phyloP scores from a whole-genome alignment of 2,797 vertebrate genomes.

The Okamejei kenojei region DNA sequence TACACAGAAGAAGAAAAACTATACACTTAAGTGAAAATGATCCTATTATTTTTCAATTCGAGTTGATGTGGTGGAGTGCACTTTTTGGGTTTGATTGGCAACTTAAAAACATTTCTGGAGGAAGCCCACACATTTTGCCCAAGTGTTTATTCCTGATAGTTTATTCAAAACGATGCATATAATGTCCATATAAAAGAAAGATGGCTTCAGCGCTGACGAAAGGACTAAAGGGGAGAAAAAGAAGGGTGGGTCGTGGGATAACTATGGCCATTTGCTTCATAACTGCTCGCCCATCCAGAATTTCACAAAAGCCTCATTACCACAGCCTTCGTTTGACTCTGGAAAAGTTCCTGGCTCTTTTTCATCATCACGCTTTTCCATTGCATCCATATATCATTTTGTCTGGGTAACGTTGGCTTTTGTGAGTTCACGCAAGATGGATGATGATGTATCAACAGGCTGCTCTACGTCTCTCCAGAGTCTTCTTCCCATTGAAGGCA shows the following conservation, averaged over 20 bases:
- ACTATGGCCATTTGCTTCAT: neutral
- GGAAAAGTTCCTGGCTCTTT: neutral
- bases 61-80: constrained; percentile 3
- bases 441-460: neutral
- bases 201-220: neutral
- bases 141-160: neutral
- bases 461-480: neutral
- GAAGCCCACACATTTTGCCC: neutral
- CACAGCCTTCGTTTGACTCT: neutral
- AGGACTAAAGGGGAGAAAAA: neutral
- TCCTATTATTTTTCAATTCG: constrained; percentile 30
- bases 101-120: constrained; percentile 17
- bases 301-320: neutral
- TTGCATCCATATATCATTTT: neutral
- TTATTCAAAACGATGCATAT: neutral
- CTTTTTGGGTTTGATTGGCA: constrained; percentile 13
- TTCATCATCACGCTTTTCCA: neutral
- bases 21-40: constrained; percentile 37
- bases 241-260: neutral
- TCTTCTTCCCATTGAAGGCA: neutral
- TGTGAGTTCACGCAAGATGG: neutral
- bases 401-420: neutral
- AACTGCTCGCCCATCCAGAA: neutral
- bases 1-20: constrained; percentile 4
- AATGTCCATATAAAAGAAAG: neutral